Evolutionary conservation across 2,113 vertebrate genomes (phyloP), one percentile per base, ranked within the genome.

Genomic region (Syngnathoides biaculeatus): DNA sequence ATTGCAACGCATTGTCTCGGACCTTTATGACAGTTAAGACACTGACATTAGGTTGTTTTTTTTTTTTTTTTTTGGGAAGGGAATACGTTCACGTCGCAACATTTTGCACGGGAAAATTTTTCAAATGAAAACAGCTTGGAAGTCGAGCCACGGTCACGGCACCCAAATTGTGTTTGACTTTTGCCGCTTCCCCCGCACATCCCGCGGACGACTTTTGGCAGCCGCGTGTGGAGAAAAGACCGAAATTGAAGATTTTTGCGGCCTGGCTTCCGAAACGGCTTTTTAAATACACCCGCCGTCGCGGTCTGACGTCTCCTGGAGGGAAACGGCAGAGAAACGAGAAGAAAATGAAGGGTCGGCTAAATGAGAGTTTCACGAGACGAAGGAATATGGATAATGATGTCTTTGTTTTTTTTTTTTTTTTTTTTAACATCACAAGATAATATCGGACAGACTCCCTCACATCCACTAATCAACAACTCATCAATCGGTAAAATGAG

Each of bases 161-260:
- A 30, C 26, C 30, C 55, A 57, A 57, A 57, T 57, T 57, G 27
- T 3, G 26, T 57, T 57, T 57, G 55, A 57, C 55, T 57, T 57
- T 57, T 57, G 55, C 55, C 26, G 30, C 55, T 57, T 55, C 52
- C 52, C 52, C 22, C 52, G 26, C 11, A 55, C 52, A 5, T 57
- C 55, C 26, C 6, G 55, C 3, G 15, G 55, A 57, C 55, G 30
- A n/a, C n/a, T 2, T 57, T 57, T 57, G 55, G 55, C 55, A 57
- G 26, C 26, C 10, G 14, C 6, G 15, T 15, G 55, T 30, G 55
- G 55, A 57, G 17, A 62, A 42, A 39, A 15, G 39, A 43, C 39
- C 43, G 59, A 62, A 62, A 43, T 42, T 42, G 35, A 62, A 62
- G 60, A n/a, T 43, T 62, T 43, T 61, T 35, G 20, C 11, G 20